Base-by-base conservation (phyloP, 2,888 invertebrate genomes). In the Keiferia lycopersicella region DNA sequence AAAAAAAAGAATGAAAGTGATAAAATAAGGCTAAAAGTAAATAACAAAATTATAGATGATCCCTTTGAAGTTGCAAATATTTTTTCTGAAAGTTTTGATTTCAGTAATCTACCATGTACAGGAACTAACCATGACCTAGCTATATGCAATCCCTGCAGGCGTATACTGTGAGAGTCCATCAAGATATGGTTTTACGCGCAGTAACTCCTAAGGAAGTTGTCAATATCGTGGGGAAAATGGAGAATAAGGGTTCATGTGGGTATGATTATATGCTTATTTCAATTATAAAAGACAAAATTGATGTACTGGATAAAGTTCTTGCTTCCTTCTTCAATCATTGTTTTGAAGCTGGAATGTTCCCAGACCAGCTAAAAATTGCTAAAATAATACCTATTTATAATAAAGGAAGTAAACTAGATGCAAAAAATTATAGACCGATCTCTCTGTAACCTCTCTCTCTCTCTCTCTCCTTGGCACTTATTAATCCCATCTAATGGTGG, bases 341-440 rank as follows among this genome's bases (percentile, higher is more conserved):
- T 14, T n/a, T 38, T 2, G 14, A 62, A 1, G 10, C 14, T 26
- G 20, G 51, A 6, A 16, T 51, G 0, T 62, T 62, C 26, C 62
- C 62, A 26, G 26, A 26, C 26, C 26, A 26, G 26, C 26, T 26
- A 26, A 26, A 26, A 26, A 26, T 26, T 26, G 62, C 62, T 26
- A 50, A 51, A 20, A 38, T 62, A 10, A 14, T 62, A 2, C 62
- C 62, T 7, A 20, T 62, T 16, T 16, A 51, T 51, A 62, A 62
- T 14, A 62, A 62, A 50, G 14, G 20, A 11, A 8, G 26, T 14
- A 18, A 12, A 34, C 12, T 18, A 20, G 51, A 62, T 45, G 48
- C 2, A 18, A 50, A 61, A n/a, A 48, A 22, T 56, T 57, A 59
- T 11, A 41, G 48, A 56, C 61, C 66, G 56, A 65, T 34, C 34